Evolutionary conservation across 2,113 vertebrate genomes (phyloP).

Genomic region (Girardinichthys multiradiatus): DNA sequence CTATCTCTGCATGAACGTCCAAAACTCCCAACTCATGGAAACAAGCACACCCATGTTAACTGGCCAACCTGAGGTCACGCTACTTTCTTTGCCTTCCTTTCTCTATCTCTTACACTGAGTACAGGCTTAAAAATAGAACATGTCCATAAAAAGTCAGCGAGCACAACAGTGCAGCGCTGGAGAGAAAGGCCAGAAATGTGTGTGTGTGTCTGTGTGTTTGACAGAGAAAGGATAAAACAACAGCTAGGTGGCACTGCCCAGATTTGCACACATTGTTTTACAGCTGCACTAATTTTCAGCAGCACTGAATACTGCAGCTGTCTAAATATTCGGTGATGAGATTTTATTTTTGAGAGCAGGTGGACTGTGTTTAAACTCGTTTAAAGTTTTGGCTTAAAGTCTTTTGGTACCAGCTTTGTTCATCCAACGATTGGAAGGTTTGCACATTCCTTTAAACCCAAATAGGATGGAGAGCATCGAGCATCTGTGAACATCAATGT

Average conservation of each 20-base stretch:
- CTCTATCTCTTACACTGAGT: constrained; percentile 67
- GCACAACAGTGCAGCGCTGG: constrained; percentile 75
- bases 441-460: too few species aligned
- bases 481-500: too few species aligned
- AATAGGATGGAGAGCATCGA: too few species aligned
- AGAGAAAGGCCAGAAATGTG: constrained; percentile 71
- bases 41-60: constrained; percentile 29
- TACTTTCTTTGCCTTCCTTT: constrained; percentile 29
- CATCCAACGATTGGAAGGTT: too few species aligned
- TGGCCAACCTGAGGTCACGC: constrained; percentile 47
- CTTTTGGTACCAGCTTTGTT: too few species aligned
- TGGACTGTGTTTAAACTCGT: too few species aligned
- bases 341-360: too few species aligned
- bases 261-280: constrained; percentile 37
- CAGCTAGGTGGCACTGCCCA: background rate
- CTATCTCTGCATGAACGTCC: background rate
- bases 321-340: constrained; percentile 17
- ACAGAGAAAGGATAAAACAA: background rate
- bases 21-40: constrained; percentile 5
- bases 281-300: background rate
- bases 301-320: constrained; percentile 25
- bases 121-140: constrained; percentile 98
- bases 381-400: too few species aligned
- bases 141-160: constrained; percentile 99
- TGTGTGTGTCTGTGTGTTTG: constrained; percentile 40